Evolutionary conservation across 2,113 vertebrate species (phyloP).

Genomic region (Brienomyrus longianalis): DNA sequence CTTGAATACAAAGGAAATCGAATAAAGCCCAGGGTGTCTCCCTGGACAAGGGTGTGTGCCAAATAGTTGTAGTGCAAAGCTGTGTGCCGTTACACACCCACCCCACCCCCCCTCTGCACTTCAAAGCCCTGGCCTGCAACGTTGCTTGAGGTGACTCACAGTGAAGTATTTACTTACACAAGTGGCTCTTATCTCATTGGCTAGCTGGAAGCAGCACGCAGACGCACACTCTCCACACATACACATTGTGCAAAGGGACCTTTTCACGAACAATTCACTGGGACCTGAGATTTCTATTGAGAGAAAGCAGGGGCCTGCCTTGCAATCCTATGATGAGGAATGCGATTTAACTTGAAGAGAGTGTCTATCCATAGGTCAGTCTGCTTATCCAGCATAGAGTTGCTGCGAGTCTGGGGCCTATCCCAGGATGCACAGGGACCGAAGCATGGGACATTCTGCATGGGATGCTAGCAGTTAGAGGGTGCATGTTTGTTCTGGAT

Average conservation of each 20-base stretch:
- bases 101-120: background rate
- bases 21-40: background rate
- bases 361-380: background rate
- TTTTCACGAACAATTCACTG: background rate
- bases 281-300: background rate
- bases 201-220: constrained; percentile 1
- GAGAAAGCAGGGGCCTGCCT: background rate
- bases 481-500: background rate
- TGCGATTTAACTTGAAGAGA: background rate
- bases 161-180: background rate
- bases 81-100: background rate
- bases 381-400: background rate
- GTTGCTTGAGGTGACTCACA: background rate
- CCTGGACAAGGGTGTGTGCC: background rate
- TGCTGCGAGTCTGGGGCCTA: background rate
- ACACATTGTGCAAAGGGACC: background rate
- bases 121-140: background rate
- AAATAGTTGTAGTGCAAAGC: background rate
- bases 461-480: background rate
- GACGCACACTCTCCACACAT: background rate
- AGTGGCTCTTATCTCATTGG: background rate
- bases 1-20: background rate
- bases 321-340: background rate
- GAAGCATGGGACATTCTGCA: too few relatives aligned
- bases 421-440: background rate